Base-by-base conservation (phyloP, 1,140 invertebrate species). In the Eurosta solidaginis region DNA sequence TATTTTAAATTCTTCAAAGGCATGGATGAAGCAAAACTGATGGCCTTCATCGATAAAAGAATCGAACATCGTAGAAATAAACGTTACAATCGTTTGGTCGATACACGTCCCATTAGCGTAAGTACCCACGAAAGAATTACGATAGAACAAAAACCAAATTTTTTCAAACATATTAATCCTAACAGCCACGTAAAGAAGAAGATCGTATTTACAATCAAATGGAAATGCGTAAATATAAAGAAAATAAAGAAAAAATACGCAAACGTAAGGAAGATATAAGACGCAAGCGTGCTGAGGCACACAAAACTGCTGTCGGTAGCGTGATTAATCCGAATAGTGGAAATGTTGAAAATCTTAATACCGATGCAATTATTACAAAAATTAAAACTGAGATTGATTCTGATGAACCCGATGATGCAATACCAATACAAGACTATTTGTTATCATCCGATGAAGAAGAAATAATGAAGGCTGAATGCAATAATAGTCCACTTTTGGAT, bases 181-280 rank as follows among this genome's bases (percentile, higher is more conserved):
- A 81, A 4, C 33, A 81, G 80, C 94, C 94, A 0, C 89, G 94
- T n/a, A 90, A 92, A 4, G 94, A 95, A 82, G 93, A 94, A 83
- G 93, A 94, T 85, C 92, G 92, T 59, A 77, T 92, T 22, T 92
- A 93, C 78, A 92, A 92, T 52, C 91, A 92, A 84, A 89, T 92
- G 77, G 91, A 92, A 79, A 85, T 91, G 36, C 91, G 91, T 79
- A 88, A 91, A 20, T 94, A 94, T 83, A 93, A 93, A 82, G 92
- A 94, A 80, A 93, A 93, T n/a, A 95, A 94, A 83, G 93, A 94
- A 82, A 94, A 93, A 83, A 85, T 94, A 49, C 90, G 93, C 3
- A 89, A 91, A 1, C 90, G 93, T 40, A 94, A 93, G 74, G 93
- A 94, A 83, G 86, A 89, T 29, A 88, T 90, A 3, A 89, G 89